Percentiles rank a stretch among this genome's conserved stretches.
Evolutionary conservation across 2,113 vertebrate species (phyloP).

Genomic region (Gorilla gorilla): DNA sequence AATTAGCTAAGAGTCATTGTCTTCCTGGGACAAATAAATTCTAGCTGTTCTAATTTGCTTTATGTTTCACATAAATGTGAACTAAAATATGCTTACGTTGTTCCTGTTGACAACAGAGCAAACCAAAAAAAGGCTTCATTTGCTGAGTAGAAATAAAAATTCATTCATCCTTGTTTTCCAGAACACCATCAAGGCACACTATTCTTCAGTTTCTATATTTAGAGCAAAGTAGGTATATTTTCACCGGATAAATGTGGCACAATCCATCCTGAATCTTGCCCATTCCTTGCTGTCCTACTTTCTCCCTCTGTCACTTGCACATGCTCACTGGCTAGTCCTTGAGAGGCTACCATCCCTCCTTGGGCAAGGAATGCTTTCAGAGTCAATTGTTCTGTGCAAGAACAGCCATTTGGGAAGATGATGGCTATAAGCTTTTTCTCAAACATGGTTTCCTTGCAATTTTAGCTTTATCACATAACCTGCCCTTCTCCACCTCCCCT

Average conservation of each 20-base stretch:
- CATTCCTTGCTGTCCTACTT: not conserved
- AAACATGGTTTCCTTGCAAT: not conserved
- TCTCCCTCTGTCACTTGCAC: not conserved
- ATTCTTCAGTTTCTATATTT: conserved; percentile 33
- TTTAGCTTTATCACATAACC: not conserved
- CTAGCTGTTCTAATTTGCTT: conserved; percentile 59
- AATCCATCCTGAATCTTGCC: not conserved
- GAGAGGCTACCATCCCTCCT: not conserved
- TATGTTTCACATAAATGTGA: conserved; percentile 53
- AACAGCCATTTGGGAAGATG: not conserved
- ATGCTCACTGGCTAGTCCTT: not conserved
- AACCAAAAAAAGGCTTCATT: conserved; percentile 40
- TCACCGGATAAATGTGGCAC: not conserved
- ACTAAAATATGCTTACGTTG: conserved; percentile 49
- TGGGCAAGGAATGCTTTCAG: not conserved
- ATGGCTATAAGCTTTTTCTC: not conserved
- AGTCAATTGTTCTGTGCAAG: not conserved
- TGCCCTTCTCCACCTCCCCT: not conserved
- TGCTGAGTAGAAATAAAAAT: conserved; percentile 42
- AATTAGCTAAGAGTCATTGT: conserved; percentile 69
- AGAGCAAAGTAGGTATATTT: conserved; percentile 18
- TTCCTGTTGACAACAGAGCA: not conserved
- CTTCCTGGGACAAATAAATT: conserved; percentile 66
- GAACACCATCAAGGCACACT: conserved; percentile 32
- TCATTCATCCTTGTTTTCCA: not conserved